Evolutionary conservation across 2,113 vertebrate species (phyloP), one percentile per base, ranked within the genome.

Genomic region (Sebastes schlegelii): DNA sequence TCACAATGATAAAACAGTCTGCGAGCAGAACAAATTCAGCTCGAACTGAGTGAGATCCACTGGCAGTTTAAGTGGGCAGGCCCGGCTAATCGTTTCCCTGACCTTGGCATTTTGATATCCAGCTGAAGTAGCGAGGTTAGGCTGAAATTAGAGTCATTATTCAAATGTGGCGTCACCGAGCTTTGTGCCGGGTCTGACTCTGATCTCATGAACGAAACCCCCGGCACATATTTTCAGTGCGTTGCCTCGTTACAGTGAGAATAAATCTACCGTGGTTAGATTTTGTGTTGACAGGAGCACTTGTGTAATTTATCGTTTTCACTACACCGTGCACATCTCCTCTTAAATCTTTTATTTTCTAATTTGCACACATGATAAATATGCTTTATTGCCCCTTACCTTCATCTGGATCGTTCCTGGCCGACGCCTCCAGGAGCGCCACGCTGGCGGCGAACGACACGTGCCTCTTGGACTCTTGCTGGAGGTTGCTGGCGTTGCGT

Each of bases 341-440:
- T 40, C 23, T 8, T 45, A 5, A 71, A 77, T 76, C 76, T 8
- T 51, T 6, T n/a, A 6, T 19, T 83, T 61, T 70, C 40, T 48
- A 46, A 60, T 74, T 76, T 69, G 40, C 12, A 61, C 17, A 40
- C 11, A 34, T 63, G 34, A 34, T 68, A 58, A 81, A 78, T 54
- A 58, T 40, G 9, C 16, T 23, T 48, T 9, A 0, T 8, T n/a
- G 23, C 34, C 34, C 89, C 0, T 34, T 96, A 99, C 98, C 98
- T 97, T 99, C 98, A 49, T 98, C 97, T 0, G 96, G 88, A 42
- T 99, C 98, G 0, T 99, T 99, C 86, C 98, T 93, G 86, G 98
- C 95, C 0, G 98, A 98, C 1, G 98, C 98, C 93, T 99, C 98
- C 88, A 99, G 94, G 23, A 99, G 94, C 0, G 97, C 97, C 78